Evolutionary conservation across 2,888 invertebrate species (phyloP).

Genomic region (Nasonovia ribisnigri): DNA sequence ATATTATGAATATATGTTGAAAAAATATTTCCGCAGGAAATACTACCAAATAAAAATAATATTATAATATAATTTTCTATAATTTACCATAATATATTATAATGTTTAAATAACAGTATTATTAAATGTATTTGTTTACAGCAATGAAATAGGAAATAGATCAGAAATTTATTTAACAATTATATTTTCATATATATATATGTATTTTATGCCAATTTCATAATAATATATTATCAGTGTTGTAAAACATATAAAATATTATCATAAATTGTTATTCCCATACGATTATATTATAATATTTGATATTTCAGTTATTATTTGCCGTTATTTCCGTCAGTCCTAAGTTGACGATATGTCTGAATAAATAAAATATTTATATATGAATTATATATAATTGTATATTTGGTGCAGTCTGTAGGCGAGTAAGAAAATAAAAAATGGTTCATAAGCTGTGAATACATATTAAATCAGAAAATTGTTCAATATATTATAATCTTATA

Average conservation of each 20-base stretch:
- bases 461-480: background rate
- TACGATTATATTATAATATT: background rate
- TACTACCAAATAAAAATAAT: background rate
- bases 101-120: background rate
- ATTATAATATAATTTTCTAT: background rate
- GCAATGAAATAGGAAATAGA: background rate
- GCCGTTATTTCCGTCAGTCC: background rate
- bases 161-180: background rate
- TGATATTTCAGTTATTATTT: background rate
- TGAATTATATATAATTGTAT: background rate
- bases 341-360: background rate
- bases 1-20: background rate
- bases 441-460: background rate
- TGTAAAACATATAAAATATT: background rate
- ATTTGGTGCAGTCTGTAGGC: background rate
- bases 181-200: too few relatives aligned
- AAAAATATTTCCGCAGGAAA: background rate
- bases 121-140: background rate
- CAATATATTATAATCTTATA: background rate
- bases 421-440: background rate
- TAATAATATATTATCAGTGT: background rate
- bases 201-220: background rate
- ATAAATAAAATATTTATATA: background rate
- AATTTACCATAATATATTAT: background rate
- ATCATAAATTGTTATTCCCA: background rate